These are phyloP conservation scores for Aurelia sp. DNA, from an alignment of 30 jellyfish, hydroid and myxozoan species.

Conservation along the genomic window DNA sequence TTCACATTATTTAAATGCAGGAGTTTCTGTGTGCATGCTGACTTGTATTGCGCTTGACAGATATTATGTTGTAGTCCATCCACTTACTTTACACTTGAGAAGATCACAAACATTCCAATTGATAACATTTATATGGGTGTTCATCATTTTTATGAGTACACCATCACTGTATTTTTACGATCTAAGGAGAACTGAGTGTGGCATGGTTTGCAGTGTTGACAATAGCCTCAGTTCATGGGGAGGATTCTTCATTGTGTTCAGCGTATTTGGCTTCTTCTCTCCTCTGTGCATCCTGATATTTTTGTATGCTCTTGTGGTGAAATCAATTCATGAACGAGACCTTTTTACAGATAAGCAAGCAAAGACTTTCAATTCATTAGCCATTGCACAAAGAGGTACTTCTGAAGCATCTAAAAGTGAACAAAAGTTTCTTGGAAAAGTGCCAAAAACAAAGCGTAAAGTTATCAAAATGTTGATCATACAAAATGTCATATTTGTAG, in stretches of 20 bases:
- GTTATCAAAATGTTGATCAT: slow-evolving; percentile 72
- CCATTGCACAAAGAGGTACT: not conserved
- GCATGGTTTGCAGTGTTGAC: slow-evolving; percentile 41
- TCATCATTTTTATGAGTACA: slow-evolving; percentile 57
- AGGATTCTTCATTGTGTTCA: slow-evolving; percentile 59
- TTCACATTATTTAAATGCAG: slow-evolving; percentile 59
- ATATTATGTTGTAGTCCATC: slow-evolving; percentile 84
- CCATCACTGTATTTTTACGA: slow-evolving; percentile 78
- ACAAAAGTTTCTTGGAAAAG: slow-evolving; percentile 71
- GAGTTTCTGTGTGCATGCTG: slow-evolving; percentile 82
- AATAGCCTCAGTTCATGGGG: slow-evolving; percentile 60
- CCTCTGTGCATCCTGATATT: slow-evolving; percentile 59
- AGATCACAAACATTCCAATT: slow-evolving; percentile 81
- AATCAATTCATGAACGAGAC: slow-evolving; percentile 53
- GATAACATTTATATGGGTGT: slow-evolving; percentile 73
- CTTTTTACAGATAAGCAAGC: slow-evolving; percentile 18
- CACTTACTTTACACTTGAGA: slow-evolving; percentile 74
- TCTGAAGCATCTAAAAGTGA: slow-evolving; percentile 24
- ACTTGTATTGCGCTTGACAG: slow-evolving; percentile 86
- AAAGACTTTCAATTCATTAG: not conserved
- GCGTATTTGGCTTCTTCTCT: slow-evolving; percentile 40
- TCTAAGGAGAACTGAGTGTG: slow-evolving; percentile 12
- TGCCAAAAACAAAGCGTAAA: slow-evolving; percentile 74
- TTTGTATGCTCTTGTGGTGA: slow-evolving; percentile 40
- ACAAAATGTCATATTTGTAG: slow-evolving; percentile 54